Evolutionary conservation across 2,888 invertebrate genomes (phyloP).

Genomic region (Microctonus brassicae): DNA sequence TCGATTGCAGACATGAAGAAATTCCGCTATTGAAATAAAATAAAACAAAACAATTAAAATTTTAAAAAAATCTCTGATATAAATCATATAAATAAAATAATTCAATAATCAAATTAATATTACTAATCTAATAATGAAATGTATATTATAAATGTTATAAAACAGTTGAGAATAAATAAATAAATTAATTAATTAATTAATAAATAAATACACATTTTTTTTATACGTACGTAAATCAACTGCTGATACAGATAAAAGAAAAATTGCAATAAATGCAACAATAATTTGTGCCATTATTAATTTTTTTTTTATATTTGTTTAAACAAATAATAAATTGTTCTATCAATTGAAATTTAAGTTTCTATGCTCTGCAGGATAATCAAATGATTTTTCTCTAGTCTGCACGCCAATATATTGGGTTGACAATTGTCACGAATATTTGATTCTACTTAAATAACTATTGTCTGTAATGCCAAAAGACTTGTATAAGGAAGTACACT

Average conservation of each 20-base stretch:
- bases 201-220: too few relatives aligned
- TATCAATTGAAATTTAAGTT: neutral
- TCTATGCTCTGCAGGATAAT: neutral
- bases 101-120: too few relatives aligned
- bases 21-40: constrained; percentile 70
- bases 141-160: neutral
- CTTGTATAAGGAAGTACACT: constrained; percentile 10
- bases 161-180: neutral
- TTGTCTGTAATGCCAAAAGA: constrained; percentile 14
- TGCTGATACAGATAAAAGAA: constrained; percentile 5
- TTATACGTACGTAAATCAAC: constrained; percentile 33
- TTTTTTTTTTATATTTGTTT: neutral
- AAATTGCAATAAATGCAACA: neutral
- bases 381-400: constrained; percentile 5
- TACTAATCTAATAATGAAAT: constrained; percentile 5
- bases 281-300: constrained; percentile 17
- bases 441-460: constrained; percentile 24
- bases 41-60: too few relatives aligned
- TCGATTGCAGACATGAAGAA: constrained; percentile 72
- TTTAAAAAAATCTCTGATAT: too few relatives aligned
- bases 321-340: neutral
- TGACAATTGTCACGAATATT: constrained; percentile 12
- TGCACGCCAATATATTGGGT: constrained; percentile 30
- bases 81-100: constrained; percentile 2
- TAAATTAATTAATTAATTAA: too few relatives aligned